These are phyloP conservation scores for Idaea straminata DNA, from an alignment of 2,888 invertebrate genomes.

Conservation along the genomic window DNA sequence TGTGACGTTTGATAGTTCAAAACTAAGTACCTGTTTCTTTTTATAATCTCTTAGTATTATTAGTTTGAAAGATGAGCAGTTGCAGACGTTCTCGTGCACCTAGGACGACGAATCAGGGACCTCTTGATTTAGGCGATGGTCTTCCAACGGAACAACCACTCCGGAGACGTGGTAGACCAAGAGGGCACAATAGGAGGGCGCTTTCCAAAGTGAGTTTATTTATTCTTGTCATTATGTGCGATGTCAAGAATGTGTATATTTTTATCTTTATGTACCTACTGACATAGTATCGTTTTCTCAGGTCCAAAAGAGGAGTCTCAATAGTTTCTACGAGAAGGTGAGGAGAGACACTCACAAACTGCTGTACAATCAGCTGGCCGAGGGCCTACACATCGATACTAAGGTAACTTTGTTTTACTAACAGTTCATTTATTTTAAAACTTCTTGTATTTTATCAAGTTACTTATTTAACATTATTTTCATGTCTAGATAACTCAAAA, in stretches of 20 bases:
- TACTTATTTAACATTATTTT: background rate
- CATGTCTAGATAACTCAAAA: background rate
- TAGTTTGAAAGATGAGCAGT: background rate
- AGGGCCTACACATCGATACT: slow-evolving; percentile 10
- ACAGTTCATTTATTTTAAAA: too few species aligned
- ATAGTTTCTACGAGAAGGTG: too few species aligned
- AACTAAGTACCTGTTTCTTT: too few species aligned
- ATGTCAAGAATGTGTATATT: background rate
- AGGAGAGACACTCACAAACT: too few species aligned
- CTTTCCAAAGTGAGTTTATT: slow-evolving; percentile 40
- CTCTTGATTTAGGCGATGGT: background rate
- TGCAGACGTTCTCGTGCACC: background rate
- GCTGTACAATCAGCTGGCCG: too few species aligned
- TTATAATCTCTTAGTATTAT: background rate
- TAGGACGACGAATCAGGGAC: background rate
- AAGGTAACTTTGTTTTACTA: slow-evolving; percentile 32
- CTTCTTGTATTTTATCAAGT: too few species aligned
- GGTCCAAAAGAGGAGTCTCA: too few species aligned
- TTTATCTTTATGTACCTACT: background rate
- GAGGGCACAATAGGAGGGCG: slow-evolving; percentile 44
- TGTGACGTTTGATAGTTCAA: background rate
- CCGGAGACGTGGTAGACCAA: slow-evolving; percentile 45
- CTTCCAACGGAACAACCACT: background rate
- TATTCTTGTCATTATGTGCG: background rate
- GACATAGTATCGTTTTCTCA: too few species aligned